Percentiles rank a stretch among this genome's conserved stretches.
phyloP scores from a whole-genome alignment of 2,888 invertebrate genomes.

The Electrophaes corylata region DNA sequence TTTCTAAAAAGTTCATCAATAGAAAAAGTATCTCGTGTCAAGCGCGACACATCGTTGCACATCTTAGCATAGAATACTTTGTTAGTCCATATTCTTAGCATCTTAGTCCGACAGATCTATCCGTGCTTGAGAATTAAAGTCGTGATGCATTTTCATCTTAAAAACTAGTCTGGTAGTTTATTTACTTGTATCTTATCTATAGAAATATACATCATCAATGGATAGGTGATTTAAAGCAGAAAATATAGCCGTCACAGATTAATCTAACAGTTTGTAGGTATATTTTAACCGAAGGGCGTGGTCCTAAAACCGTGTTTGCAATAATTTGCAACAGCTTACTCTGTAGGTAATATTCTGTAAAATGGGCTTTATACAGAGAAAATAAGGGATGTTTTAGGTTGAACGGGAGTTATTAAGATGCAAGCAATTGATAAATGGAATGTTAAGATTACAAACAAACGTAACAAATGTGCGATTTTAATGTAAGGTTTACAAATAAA shows the following conservation, averaged over 20 bases:
- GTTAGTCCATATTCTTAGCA: too few relatives aligned
- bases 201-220: conserved; percentile 3
- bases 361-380: not conserved
- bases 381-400: conserved; percentile 1
- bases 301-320: conserved; percentile 12
- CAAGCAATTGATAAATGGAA: conserved; percentile 27
- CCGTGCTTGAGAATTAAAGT: too few relatives aligned
- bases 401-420: conserved; percentile 18
- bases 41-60: too few relatives aligned
- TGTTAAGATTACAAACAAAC: conserved; percentile 22
- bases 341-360: not conserved
- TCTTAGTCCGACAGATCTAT: too few relatives aligned
- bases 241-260: conserved; percentile 20
- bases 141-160: not conserved
- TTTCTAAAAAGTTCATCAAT: too few relatives aligned
- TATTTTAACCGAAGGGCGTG: conserved; percentile 20
- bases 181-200: not conserved
- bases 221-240: conserved; percentile 16
- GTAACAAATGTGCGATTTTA: conserved; percentile 9
- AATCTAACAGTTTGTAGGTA: conserved; percentile 2
- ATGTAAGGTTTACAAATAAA: conserved; percentile 24
- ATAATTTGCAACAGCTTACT: not conserved
- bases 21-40: too few relatives aligned
- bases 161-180: not conserved
- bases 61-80: too few relatives aligned